Conservation (phyloP, 2,113 vertebrate genomes). For the Pipra filicauda region DNA sequence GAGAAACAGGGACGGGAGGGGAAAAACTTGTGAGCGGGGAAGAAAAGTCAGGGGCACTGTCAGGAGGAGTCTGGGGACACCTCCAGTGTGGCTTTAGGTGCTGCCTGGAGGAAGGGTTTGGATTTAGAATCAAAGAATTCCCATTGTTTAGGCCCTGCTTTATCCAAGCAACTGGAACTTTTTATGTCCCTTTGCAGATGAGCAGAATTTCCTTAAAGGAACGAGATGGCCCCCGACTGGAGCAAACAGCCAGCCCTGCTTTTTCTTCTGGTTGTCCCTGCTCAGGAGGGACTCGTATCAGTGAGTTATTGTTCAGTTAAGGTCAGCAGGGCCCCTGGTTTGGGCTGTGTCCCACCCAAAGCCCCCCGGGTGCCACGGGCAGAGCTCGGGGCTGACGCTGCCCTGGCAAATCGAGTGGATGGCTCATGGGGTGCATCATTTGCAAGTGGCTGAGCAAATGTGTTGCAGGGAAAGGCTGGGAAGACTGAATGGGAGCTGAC, state of each 20-base stretch:
- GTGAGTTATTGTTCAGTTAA: not conserved
- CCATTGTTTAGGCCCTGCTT: not conserved
- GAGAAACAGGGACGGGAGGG: not conserved
- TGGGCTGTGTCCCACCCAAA: not conserved
- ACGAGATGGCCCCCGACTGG: not conserved
- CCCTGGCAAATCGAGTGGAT: not conserved
- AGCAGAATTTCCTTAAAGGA: not conserved
- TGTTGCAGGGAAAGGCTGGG: not conserved
- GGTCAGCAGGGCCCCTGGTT: not conserved
- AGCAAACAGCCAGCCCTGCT: not conserved
- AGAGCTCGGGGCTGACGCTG: not conserved
- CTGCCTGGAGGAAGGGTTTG: not conserved
- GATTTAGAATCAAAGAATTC: not conserved
- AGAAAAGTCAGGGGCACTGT: not conserved
- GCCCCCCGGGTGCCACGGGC: not conserved
- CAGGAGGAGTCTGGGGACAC: not conserved
- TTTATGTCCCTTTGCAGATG: not conserved
- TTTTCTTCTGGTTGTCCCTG: not conserved
- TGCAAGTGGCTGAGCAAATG: constrained; percentile 16
- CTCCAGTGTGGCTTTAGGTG: not conserved
- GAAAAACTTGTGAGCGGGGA: not conserved
- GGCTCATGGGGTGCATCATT: constrained; percentile 9
- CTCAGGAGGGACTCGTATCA: not conserved
- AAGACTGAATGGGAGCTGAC: constrained; percentile 8
- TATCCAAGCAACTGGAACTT: not conserved